Evolutionary conservation across 1,140 invertebrate genomes (phyloP).

Genomic region (Ptiloglossa arizonensis): DNA sequence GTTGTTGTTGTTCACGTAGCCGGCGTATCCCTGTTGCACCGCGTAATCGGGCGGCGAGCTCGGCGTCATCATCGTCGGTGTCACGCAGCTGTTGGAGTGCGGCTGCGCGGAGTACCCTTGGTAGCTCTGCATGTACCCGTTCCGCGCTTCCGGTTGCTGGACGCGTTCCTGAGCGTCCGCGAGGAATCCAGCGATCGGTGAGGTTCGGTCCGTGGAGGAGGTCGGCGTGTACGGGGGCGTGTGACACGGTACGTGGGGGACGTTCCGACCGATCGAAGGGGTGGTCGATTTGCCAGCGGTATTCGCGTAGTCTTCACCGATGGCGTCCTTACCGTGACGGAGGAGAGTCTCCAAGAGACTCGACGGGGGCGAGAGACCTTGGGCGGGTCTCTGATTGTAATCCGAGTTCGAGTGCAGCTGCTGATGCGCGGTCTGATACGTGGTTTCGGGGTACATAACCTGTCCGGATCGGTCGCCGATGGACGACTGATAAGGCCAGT

Average conservation of each 20-base stretch:
- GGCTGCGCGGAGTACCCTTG: conserved; percentile 16
- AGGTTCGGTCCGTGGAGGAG: conserved; percentile 57
- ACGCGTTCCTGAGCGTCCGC: conserved; percentile 27
- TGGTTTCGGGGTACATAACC: not conserved
- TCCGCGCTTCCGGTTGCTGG: not conserved
- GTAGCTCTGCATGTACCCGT: conserved; percentile 31
- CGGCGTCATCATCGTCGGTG: conserved; percentile 2
- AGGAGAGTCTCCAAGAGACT: conserved; percentile 69
- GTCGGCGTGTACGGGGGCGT: conserved; percentile 65
- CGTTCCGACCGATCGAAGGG: not conserved
- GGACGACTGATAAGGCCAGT: conserved; percentile 60
- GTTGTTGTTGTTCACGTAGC: conserved; percentile 42
- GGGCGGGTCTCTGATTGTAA: not conserved
- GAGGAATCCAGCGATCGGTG: conserved; percentile 39
- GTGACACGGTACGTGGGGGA: conserved; percentile 39
- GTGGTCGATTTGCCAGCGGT: conserved; percentile 1
- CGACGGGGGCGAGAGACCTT: not conserved
- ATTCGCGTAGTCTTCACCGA: conserved; percentile 39
- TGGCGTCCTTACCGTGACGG: conserved; percentile 64
- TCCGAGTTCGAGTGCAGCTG: not conserved
- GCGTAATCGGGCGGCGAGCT: not conserved
- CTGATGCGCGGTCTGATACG: conserved; percentile 21
- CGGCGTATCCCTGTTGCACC: conserved; percentile 4
- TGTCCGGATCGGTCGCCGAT: conserved; percentile 4
- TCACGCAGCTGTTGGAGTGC: not conserved